Evolutionary conservation across 2,888 invertebrate species (phyloP).

Genomic region (Ganaspis brasiliensis): DNA sequence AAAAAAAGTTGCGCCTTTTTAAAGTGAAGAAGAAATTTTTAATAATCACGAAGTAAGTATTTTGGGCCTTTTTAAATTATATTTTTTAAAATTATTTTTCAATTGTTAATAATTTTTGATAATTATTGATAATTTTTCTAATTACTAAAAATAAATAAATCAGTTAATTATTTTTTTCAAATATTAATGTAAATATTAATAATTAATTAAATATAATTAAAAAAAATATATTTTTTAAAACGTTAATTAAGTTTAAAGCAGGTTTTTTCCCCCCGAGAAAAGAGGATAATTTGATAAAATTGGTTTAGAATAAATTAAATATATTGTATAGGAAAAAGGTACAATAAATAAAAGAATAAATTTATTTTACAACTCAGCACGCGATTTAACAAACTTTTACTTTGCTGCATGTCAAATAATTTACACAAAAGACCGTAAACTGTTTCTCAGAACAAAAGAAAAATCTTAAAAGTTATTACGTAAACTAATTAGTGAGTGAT

Average conservation of each 20-base stretch:
- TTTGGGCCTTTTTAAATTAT: too few relatives aligned
- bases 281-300: neutral
- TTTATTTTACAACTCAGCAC: neutral
- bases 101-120: too few relatives aligned
- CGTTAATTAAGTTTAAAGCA: neutral
- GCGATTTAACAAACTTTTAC: neutral
- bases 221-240: conserved; percentile 1
- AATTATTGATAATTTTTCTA: too few relatives aligned
- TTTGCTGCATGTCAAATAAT: too few relatives aligned
- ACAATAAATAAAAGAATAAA: neutral
- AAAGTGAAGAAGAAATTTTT: neutral
- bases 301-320: neutral
- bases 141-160: too few relatives aligned
- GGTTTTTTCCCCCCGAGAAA: neutral
- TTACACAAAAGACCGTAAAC: too few relatives aligned
- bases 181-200: too few relatives aligned
- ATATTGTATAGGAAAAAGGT: neutral
- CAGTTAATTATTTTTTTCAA: too few relatives aligned
- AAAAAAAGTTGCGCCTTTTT: neutral
- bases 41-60: neutral
- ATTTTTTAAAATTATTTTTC: too few relatives aligned
- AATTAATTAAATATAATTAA: too few relatives aligned
- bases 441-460: too few relatives aligned
- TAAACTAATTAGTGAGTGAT: neutral
- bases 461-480: neutral